Evolutionary conservation across 2,888 invertebrate genomes (phyloP).

Genomic region (Drepanosiphum platanoidis): DNA sequence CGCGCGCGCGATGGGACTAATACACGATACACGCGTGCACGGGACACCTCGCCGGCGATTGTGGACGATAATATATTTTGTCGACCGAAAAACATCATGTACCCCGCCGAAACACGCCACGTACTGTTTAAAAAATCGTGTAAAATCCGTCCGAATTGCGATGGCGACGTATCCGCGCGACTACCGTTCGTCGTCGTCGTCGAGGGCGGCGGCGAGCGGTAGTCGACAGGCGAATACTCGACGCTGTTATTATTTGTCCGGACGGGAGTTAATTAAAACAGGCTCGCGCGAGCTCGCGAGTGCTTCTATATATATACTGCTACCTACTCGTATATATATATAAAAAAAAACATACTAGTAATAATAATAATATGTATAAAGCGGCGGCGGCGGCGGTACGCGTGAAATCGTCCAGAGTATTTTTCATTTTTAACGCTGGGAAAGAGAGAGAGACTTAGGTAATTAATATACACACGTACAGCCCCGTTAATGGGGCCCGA

Average conservation of each 20-base stretch:
- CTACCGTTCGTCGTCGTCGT: background rate
- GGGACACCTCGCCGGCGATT: background rate
- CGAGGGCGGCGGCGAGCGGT: background rate
- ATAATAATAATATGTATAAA: background rate
- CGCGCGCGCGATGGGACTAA: background rate
- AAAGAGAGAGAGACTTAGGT: background rate
- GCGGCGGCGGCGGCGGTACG: background rate
- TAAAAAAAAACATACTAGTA: background rate
- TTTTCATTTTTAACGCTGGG: constrained; percentile 31
- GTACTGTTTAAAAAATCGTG: background rate
- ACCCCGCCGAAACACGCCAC: background rate
- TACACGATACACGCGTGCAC: background rate
- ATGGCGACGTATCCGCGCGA: background rate
- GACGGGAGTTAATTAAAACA: constrained; percentile 56
- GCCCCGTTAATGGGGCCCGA: constrained; percentile 52
- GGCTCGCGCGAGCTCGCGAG: background rate
- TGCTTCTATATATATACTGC: background rate
- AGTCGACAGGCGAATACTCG: background rate
- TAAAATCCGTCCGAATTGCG: background rate
- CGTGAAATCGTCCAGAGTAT: constrained; percentile 55
- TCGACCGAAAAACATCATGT: background rate
- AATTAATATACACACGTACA: constrained; percentile 30
- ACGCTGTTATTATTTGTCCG: background rate
- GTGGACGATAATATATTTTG: background rate
- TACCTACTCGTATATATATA: background rate